phyloP scores from a whole-genome alignment of 2,888 invertebrate genomes.

The Melanophora roralis region DNA sequence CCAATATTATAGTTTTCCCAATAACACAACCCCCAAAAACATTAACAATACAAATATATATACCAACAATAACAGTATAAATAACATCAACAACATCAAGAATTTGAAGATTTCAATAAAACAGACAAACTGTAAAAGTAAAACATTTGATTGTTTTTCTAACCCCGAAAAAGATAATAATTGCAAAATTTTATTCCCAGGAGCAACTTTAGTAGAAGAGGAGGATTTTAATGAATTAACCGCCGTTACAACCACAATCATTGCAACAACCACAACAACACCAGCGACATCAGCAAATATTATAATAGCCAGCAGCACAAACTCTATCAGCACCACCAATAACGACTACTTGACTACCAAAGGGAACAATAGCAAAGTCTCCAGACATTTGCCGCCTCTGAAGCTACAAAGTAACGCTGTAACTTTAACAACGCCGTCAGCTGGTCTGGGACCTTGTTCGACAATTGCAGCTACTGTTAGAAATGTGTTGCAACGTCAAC shows the following conservation, averaged over 20 bases:
- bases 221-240: constrained; percentile 73
- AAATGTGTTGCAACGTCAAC: constrained; percentile 72
- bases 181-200: constrained; percentile 73
- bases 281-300: neutral
- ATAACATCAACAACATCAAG: constrained; percentile 65
- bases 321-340: constrained; percentile 14
- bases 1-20: constrained; percentile 54
- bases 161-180: constrained; percentile 67
- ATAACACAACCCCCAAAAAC: constrained; percentile 28
- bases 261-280: constrained; percentile 50
- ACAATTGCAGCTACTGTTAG: constrained; percentile 64
- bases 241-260: constrained; percentile 62
- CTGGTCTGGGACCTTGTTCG: constrained; percentile 57
- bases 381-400: constrained; percentile 62
- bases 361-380: constrained; percentile 41
- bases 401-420: constrained; percentile 53
- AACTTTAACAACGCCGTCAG: constrained; percentile 36
- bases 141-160: constrained; percentile 49
- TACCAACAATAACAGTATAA: constrained; percentile 40
- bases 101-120: constrained; percentile 65
- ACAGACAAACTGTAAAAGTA: constrained; percentile 67
- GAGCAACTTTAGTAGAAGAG: constrained; percentile 74
- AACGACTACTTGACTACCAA: constrained; percentile 37
- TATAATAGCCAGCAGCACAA: constrained; percentile 12
- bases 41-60: constrained; percentile 40